Evolutionary conservation across 2,888 invertebrate genomes (phyloP).

Genomic region (Pollenia griseotomentosa): DNA sequence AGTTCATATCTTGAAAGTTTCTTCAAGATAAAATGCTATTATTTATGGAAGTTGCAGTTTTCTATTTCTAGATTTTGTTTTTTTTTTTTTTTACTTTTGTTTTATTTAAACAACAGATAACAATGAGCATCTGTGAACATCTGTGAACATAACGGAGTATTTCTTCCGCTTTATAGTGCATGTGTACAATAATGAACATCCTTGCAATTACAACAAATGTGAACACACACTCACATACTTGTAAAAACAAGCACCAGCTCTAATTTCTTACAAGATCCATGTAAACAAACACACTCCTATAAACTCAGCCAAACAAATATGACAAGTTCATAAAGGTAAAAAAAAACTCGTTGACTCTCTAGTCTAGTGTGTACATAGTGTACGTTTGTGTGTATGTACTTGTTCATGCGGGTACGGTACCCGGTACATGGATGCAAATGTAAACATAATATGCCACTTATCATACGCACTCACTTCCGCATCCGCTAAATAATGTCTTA

Average conservation of each 20-base stretch:
- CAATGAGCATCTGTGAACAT: conserved; percentile 12
- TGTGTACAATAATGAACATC: conserved; percentile 28
- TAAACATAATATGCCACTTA: conserved; percentile 68
- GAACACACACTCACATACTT: conserved; percentile 5
- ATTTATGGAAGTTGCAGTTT: conserved; percentile 33
- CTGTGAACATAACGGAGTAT: neutral
- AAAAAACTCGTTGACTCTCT: neutral
- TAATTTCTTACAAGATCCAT: conserved; percentile 43
- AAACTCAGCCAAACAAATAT: conserved; percentile 19
- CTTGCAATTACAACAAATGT: conserved; percentile 30
- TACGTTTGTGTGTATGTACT: neutral
- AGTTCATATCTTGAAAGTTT: conserved; percentile 22
- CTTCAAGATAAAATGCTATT: conserved; percentile 19
- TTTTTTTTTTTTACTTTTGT: neutral
- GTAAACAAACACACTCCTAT: neutral
- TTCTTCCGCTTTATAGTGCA: neutral
- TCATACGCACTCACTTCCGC: conserved; percentile 62
- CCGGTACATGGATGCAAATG: conserved; percentile 41
- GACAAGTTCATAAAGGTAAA: conserved; percentile 43
- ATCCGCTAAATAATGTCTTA: conserved; percentile 61
- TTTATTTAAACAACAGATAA: conserved; percentile 32
- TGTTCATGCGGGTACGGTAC: neutral
- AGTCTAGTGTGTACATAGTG: neutral
- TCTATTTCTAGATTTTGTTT: neutral
- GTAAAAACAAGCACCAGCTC: conserved; percentile 4